Evolutionary conservation across 1,140 invertebrate genomes (phyloP).

Genomic region (Drosophila athabasca): DNA sequence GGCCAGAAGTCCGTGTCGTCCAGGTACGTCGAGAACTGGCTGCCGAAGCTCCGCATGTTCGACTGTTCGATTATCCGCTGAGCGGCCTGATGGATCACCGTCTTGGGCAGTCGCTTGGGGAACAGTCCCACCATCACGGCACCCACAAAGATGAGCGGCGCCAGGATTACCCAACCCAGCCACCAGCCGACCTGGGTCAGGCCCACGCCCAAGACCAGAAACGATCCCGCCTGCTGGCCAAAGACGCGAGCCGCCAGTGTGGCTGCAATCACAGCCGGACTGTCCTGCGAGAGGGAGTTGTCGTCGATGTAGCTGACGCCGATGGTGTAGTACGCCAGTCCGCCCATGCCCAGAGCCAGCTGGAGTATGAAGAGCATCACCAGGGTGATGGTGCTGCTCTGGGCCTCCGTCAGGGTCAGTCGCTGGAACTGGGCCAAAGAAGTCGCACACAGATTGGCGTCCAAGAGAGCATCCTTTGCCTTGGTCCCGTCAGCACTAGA

Average conservation of each 20-base stretch:
- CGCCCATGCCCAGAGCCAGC: conserved; percentile 86
- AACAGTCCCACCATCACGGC: conserved; percentile 86
- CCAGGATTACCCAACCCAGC: conserved; percentile 87
- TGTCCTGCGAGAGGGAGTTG: conserved; percentile 86
- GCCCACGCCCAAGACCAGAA: conserved; percentile 73
- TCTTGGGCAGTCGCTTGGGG: conserved; percentile 85
- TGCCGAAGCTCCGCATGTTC: conserved; percentile 61
- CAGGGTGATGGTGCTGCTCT: conserved; percentile 80
- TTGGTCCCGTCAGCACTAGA: conserved; percentile 55
- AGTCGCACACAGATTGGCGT: conserved; percentile 64
- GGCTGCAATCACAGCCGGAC: conserved; percentile 81
- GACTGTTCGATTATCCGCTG: conserved; percentile 82
- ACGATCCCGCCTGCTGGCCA: conserved; percentile 79
- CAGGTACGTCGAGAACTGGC: conserved; percentile 70
- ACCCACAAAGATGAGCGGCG: conserved; percentile 84
- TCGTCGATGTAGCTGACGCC: conserved; percentile 89
- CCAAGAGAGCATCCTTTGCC: conserved; percentile 46
- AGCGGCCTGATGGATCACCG: conserved; percentile 85
- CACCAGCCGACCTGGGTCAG: conserved; percentile 77
- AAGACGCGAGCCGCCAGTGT: conserved; percentile 69
- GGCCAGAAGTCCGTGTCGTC: conserved; percentile 84
- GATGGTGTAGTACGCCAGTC: conserved; percentile 86
- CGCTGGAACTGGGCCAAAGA: conserved; percentile 73
- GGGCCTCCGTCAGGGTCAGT: conserved; percentile 49
- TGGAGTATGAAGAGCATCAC: conserved; percentile 86